Conservation (phyloP, 2,888 invertebrate genomes). For the Andrena bicolor region DNA sequence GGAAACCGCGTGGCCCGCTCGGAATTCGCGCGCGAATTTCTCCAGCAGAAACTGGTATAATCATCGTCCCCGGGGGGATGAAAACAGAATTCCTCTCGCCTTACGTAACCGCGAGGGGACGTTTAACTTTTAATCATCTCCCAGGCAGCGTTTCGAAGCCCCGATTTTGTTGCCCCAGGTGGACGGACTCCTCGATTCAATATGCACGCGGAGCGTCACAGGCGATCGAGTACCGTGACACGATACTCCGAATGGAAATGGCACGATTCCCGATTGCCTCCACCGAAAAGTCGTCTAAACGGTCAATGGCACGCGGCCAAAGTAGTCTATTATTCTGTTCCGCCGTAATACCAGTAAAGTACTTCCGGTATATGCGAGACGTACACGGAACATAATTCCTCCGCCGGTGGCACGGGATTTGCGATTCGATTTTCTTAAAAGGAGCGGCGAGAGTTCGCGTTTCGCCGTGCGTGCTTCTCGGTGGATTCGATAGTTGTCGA, state of each 20-base stretch:
- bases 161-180: not conserved
- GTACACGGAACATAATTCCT: conserved; percentile 44
- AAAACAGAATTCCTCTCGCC: conserved; percentile 11
- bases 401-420: conserved; percentile 59
- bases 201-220: no score
- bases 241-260: conserved; percentile 17
- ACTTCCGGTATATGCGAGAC: not conserved
- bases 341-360: conserved; percentile 20
- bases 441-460: conserved; percentile 57
- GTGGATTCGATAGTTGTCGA: conserved; percentile 12
- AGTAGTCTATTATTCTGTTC: conserved; percentile 42
- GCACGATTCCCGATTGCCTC: conserved; percentile 36
- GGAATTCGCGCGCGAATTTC: conserved; percentile 25
- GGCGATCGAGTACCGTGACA: conserved; percentile 15
- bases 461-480: conserved; percentile 5
- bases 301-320: conserved; percentile 46
- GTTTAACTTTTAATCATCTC: not conserved
- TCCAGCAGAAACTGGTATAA: conserved; percentile 28
- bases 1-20: not conserved
- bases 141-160: conserved; percentile 12
- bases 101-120: not conserved
- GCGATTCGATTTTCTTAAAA: conserved; percentile 77
- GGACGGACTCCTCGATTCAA: not conserved
- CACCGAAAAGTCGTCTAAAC: conserved; percentile 28
- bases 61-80: conserved; percentile 15